These are phyloP conservation scores for Pachypeltis micranthus DNA, from an alignment of 1,140 invertebrate genomes.

Conservation along the genomic window DNA sequence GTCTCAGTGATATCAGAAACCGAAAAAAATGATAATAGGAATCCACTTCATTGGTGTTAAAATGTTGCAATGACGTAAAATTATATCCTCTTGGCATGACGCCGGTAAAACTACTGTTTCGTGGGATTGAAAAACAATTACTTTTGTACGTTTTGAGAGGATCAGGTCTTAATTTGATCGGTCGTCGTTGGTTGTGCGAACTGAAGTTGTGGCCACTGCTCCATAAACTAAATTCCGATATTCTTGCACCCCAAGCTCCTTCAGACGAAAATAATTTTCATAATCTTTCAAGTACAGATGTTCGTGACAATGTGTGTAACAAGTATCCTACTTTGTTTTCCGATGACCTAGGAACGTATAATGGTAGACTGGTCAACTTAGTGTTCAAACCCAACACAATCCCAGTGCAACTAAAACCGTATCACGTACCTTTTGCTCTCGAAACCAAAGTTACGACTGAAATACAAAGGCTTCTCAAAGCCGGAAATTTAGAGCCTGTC, in stretches of 20 bases:
- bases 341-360: neutral
- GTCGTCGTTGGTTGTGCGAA: neutral
- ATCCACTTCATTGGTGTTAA: neutral
- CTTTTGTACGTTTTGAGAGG: neutral
- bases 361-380: neutral
- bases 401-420: neutral
- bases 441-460: neutral
- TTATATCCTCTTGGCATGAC: neutral
- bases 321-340: neutral
- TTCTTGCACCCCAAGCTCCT: neutral
- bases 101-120: neutral
- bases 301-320: neutral
- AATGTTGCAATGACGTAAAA: neutral
- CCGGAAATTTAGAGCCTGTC: neutral
- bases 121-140: neutral
- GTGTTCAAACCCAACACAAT: neutral
- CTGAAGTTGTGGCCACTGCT: neutral
- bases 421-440: constrained; percentile 14
- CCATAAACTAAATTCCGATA: neutral
- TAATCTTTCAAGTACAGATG: no score
- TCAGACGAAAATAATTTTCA: neutral
- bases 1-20: neutral
- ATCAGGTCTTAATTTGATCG: neutral
- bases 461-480: neutral
- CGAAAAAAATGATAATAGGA: neutral